Evolutionary conservation across 2,797 vertebrate genomes (phyloP).

Genomic region (Melopsittacus undulatus): DNA sequence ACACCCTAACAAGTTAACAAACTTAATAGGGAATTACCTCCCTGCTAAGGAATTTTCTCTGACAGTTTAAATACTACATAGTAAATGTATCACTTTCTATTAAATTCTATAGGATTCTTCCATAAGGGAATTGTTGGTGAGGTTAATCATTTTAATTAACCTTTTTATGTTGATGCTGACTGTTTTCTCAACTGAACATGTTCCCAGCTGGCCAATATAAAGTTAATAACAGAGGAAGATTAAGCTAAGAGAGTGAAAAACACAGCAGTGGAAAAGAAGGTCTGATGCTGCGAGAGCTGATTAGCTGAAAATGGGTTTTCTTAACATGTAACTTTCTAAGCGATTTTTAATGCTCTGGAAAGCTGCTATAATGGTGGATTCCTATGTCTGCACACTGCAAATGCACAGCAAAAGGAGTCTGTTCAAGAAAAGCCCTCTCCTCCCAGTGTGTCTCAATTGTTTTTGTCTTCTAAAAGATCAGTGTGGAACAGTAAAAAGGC

Average conservation of each 20-base stretch:
- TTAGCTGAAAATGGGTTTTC: conserved; percentile 48
- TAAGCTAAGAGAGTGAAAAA: conserved; percentile 37
- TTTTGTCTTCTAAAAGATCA: neutral
- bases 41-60: conserved; percentile 53
- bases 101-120: conserved; percentile 56
- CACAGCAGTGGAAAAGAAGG: conserved; percentile 10
- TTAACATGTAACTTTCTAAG: neutral
- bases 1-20: conserved; percentile 22
- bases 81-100: conserved; percentile 63
- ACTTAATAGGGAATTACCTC: conserved; percentile 55
- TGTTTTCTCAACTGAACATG: conserved; percentile 40
- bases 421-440: neutral
- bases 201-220: conserved; percentile 64
- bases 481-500: neutral
- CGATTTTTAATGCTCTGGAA: conserved; percentile 20
- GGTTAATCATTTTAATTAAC: conserved; percentile 74
- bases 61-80: conserved; percentile 63
- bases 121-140: conserved; percentile 54
- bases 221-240: conserved; percentile 62
- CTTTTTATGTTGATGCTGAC: conserved; percentile 66
- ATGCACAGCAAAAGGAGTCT: neutral
- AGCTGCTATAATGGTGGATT: neutral
- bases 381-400: neutral
- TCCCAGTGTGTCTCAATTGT: neutral
- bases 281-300: neutral